A percentile compares a stretch with the other conserved stretches of the same genome.
Conservation (phyloP, 2,797 vertebrate genomes). For the Pantherophis alleghaniensis region DNA sequence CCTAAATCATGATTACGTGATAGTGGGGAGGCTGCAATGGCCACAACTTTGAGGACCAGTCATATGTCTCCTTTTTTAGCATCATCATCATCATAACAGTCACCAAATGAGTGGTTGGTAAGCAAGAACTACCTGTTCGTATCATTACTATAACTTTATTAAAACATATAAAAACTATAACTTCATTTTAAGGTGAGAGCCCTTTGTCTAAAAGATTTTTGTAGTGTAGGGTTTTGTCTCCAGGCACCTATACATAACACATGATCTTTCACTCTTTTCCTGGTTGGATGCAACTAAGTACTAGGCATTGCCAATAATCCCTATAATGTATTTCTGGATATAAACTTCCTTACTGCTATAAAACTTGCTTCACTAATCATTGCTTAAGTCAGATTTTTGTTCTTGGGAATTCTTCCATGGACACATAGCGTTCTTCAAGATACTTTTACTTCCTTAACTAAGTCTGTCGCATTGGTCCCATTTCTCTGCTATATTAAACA, state of each 20-base stretch:
- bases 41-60: not conserved
- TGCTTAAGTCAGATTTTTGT: not conserved
- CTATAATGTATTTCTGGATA: not conserved
- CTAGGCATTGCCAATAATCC: not conserved
- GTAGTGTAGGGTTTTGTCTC: not conserved
- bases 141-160: not conserved
- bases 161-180: not conserved
- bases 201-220: not conserved
- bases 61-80: not conserved
- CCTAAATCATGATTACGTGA: not conserved
- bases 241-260: not conserved
- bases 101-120: not conserved
- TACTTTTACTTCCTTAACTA: not conserved
- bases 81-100: not conserved
- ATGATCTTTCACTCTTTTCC: not conserved
- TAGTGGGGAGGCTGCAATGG: not conserved
- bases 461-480: not conserved
- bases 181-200: not conserved
- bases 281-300: not conserved
- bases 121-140: not conserved
- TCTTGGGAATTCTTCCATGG: not conserved
- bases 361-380: not conserved
- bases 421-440: not conserved
- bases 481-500: not conserved
- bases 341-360: not conserved